Evolutionary conservation across 2,797 vertebrate genomes (phyloP).

Genomic region (Pipistrellus nathusii): DNA sequence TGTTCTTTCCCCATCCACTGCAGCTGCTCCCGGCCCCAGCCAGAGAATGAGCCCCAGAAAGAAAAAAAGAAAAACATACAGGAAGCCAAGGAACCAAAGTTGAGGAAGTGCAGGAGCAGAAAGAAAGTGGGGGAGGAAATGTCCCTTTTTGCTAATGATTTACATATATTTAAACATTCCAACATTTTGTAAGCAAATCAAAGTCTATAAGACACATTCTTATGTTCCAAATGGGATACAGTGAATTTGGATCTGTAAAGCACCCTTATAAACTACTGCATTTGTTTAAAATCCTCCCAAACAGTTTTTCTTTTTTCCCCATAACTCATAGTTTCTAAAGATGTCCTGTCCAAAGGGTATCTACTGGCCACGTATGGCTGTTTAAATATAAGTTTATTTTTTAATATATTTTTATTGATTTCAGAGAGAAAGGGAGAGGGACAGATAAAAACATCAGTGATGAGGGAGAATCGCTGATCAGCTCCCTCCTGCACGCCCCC

Average conservation of each 20-base stretch:
- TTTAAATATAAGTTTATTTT: not conserved
- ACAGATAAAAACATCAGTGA: too few species aligned
- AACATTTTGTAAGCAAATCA: not conserved
- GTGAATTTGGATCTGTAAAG: conserved; percentile 3
- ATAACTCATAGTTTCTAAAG: not conserved
- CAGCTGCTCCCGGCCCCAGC: not conserved
- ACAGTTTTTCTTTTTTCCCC: not conserved
- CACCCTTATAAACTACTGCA: not conserved
- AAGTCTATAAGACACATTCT: not conserved
- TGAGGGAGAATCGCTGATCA: too few species aligned
- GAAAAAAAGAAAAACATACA: not conserved
- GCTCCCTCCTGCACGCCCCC: too few species aligned
- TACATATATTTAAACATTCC: not conserved
- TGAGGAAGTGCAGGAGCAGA: not conserved
- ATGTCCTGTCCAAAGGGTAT: not conserved
- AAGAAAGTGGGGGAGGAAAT: not conserved
- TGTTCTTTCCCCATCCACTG: not conserved
- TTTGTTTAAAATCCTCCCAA: conserved; percentile 9
- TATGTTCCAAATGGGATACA: conserved; percentile 10
- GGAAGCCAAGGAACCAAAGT: not conserved
- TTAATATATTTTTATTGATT: too few species aligned
- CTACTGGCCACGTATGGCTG: not conserved
- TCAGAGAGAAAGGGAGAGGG: too few species aligned
- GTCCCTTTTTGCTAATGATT: not conserved
- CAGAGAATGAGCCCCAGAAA: not conserved